Evolutionary conservation across 2,888 invertebrate species (phyloP), one percentile per base, ranked within the genome.

Genomic region (Syrista parreyssii): DNA sequence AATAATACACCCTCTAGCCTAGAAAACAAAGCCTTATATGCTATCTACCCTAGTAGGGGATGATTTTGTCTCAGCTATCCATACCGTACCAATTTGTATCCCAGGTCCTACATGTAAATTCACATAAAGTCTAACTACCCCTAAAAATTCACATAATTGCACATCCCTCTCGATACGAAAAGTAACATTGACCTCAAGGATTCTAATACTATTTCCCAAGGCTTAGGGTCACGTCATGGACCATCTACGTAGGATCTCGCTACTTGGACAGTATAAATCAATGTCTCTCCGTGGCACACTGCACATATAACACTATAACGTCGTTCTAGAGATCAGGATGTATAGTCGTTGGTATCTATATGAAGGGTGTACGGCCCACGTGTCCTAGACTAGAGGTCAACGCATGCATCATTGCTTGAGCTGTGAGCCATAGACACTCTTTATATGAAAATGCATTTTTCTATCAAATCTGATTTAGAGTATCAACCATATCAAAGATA

Each of bases 181-280:
- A 23, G 23, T 9, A 55, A 55, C 55, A 55, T 6, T 34, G 3
- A 9, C 55, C 55, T 55, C 23, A 9, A 23, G 55, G 36, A 36
- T 23, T 55, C 23, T 55, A 55, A 55, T 55, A 55, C 55, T 55
- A 55, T 55, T 55, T 55, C 55, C 23, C 23, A 55, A 55, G 55
- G 71, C 71, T 33, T 33, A 71, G 71, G 71, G 15, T 33, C 71
- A 31, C 71, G 71, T 71, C 31, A 4, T 71, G 71, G 71, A 31
- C 33, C 71, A 32, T 71, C 32, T 15, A 31, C 71, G 31, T 71
- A 31, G 71, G 77, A 78, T 75, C 82, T 85, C 82, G 84, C 77
- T 83, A 82, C 80, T 80, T 78, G 79, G 80, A 79, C 82, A 77
- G 75, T 84, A 86, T 88, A 87, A 88, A 88, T 88, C 88, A 88